Conservation (phyloP, 2,888 invertebrate species). For the Baccha elongata region DNA sequence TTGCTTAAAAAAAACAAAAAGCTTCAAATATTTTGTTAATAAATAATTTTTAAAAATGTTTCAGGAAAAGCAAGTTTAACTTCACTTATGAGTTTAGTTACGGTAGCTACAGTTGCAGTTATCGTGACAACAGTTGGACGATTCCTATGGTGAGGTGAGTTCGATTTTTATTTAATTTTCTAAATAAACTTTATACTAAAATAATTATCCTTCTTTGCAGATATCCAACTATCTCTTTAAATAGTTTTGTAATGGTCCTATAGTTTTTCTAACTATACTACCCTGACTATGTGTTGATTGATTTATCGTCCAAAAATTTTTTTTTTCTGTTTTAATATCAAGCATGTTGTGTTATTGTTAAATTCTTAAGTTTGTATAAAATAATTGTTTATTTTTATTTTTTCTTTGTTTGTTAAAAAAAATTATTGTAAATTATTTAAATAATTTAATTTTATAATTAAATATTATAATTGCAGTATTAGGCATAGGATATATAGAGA, state of each 20-base stretch:
- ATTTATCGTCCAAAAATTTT: not conserved
- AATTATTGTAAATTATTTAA: conserved; percentile 35
- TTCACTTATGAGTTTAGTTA: conserved; percentile 75
- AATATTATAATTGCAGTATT: conserved; percentile 58
- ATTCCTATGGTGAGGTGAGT: conserved; percentile 79
- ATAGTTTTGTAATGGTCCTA: not conserved
- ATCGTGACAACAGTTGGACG: conserved; percentile 76
- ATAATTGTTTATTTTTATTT: conserved; percentile 1
- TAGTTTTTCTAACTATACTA: not conserved
- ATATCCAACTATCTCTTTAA: not conserved
- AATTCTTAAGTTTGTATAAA: conserved; percentile 31
- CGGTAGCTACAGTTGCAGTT: conserved; percentile 76
- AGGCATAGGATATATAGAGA: conserved; percentile 29
- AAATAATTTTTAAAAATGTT: not conserved
- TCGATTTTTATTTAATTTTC: not conserved
- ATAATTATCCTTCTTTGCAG: conserved; percentile 1
- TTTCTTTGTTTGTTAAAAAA: not conserved
- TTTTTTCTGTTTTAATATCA: conserved; percentile 19
- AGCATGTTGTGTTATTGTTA: conserved; percentile 56
- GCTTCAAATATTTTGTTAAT: not conserved
- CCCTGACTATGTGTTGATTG: conserved; percentile 2
- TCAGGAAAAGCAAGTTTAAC: conserved; percentile 55
- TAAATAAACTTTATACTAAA: not conserved
- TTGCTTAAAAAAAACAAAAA: not conserved
- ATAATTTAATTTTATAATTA: conserved; percentile 31